Conservation (phyloP, 2,888 invertebrate genomes). For the Philereme transversata region DNA sequence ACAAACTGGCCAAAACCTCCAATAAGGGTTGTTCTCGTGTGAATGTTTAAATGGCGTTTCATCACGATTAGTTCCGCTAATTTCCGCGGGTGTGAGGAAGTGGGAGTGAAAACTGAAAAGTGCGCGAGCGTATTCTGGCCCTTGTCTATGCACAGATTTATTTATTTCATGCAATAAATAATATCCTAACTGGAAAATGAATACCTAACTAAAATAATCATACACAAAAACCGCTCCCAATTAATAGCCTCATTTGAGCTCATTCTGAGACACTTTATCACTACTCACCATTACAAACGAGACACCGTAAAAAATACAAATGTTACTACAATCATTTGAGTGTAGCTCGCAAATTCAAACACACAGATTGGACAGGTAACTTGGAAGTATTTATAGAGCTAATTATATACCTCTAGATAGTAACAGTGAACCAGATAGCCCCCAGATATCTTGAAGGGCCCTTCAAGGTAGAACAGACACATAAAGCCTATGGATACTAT, state of each 20-base stretch:
- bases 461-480: too few species aligned
- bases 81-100: too few species aligned
- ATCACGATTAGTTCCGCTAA: too few species aligned
- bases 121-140: too few species aligned
- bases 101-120: too few species aligned
- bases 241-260: slow-evolving; percentile 9
- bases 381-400: neutral
- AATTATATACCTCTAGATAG: neutral
- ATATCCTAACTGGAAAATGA: neutral
- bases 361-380: neutral
- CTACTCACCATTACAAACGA: neutral
- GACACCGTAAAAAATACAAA: slow-evolving; percentile 8
- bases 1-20: too few species aligned
- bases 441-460: too few species aligned
- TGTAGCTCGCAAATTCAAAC: slow-evolving; percentile 17
- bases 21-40: too few species aligned
- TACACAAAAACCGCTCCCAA: neutral
- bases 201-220: neutral
- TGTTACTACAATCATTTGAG: slow-evolving; percentile 10
- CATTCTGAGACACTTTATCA: neutral
- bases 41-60: too few species aligned
- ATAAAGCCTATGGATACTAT: neutral
- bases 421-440: neutral
- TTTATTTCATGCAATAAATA: too few species aligned
- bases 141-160: too few species aligned